Base-by-base conservation (phyloP, 1,140 invertebrate genomes). In the Nasonia giraulti region DNA sequence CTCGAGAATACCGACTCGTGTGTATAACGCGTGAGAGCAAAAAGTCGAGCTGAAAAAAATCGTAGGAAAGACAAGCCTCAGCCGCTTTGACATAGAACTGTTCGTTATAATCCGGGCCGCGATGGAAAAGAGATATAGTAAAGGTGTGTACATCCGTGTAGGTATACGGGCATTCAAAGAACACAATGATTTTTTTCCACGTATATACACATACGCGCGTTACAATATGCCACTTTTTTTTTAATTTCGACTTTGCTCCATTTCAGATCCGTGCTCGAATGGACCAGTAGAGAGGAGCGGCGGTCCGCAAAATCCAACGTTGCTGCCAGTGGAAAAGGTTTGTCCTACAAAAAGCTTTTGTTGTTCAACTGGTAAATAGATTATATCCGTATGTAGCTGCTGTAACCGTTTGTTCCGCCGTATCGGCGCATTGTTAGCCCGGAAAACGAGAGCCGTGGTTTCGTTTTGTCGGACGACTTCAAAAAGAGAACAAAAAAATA, bases 281-380 rank as follows among this genome's bases (percentile, higher is more conserved):
- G 77, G 77, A 79, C 77, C 77, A 27, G 47, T 37, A 79, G 77
- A 79, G 77, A 79, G 0, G 11, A 62, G 4, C 27, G 33, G 33
- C 2, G 31, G 27, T 79, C 50, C 47, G 23, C 17, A 66, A 79
- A 79, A 66, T 27, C 27, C 31, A 31, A 31, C 77, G 12, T 79
- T 79, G 77, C 77, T 79, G 50, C 50, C 76, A 78, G 76, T 78
- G 76, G 33, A 55, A 62, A 62, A 79, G 77, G 77, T 79, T 33
- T 55, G 44, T 47, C 14, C 10, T 31, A 31, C 27, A 71, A 71
- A 71, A 31, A 71, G 68, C 23, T 71, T 71, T 31, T 71, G 68
- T 71, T 71, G 23, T 33, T 71, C 68, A n/a, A 10, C 23, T 71
- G 55, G 55, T 62, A 62, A n/a, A 62, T 62, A 62, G 17, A 62